phyloP scores from a whole-genome alignment of 2,113 vertebrate genomes.

The Chloropsis hardwickii region DNA sequence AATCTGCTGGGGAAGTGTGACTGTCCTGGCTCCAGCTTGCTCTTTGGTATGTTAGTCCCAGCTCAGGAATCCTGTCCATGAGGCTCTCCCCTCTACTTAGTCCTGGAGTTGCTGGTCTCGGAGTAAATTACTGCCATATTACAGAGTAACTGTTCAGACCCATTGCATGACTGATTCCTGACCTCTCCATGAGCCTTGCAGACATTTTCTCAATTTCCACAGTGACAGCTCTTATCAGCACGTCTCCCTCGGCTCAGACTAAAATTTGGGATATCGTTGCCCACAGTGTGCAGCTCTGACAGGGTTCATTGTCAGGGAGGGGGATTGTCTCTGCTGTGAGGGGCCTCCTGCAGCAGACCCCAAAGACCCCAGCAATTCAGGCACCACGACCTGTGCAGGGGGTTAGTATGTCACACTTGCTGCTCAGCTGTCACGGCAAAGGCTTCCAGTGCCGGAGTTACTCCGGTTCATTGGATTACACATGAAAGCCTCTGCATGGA shows the following conservation, averaged over 20 bases:
- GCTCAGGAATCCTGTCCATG: neutral
- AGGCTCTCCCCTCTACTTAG: neutral
- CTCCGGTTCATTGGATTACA: slow-evolving; percentile 64
- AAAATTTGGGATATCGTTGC: neutral
- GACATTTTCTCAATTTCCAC: neutral
- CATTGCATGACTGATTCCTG: neutral
- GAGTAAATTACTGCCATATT: neutral
- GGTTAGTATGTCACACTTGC: slow-evolving; percentile 57
- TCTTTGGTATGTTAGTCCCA: neutral
- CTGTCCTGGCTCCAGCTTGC: neutral
- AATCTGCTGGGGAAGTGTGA: neutral
- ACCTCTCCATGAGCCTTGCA: neutral
- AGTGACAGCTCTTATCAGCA: neutral
- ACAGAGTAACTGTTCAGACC: neutral
- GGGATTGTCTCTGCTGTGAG: neutral
- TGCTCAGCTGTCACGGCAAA: slow-evolving; percentile 52
- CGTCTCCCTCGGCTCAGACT: rapidly evolving
- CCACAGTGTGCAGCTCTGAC: neutral
- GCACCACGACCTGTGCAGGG: neutral
- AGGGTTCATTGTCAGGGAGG: neutral
- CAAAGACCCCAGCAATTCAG: neutral
- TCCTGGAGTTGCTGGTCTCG: neutral
- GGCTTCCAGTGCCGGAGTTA: neutral
- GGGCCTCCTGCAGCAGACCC: neutral
- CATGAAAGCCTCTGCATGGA: slow-evolving; percentile 55